These are phyloP conservation scores for Chironomus tentans DNA, from an alignment of 2,888 invertebrate species.

Conservation along the genomic window DNA sequence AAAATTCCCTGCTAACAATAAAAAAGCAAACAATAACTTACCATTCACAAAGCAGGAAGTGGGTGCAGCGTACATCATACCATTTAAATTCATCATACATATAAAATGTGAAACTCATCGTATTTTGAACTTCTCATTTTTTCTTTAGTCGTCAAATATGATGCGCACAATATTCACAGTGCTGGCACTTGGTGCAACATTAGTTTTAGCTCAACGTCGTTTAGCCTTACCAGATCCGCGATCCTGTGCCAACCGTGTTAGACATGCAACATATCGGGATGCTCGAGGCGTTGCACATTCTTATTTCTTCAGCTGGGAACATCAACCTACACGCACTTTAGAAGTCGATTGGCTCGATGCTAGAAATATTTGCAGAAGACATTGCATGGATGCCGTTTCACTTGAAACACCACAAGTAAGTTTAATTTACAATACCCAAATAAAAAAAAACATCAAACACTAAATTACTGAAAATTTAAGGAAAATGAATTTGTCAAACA, in stretches of 20 bases:
- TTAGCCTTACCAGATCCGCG: constrained; percentile 80
- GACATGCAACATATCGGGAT: constrained; percentile 80
- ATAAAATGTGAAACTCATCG: neutral
- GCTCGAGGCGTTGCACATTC: constrained; percentile 80
- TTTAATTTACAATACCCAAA: neutral
- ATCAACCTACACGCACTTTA: constrained; percentile 66
- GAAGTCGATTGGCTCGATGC: constrained; percentile 89
- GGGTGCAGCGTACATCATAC: neutral
- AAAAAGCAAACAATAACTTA: neutral
- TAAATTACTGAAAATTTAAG: constrained; percentile 32
- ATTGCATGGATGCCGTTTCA: constrained; percentile 90
- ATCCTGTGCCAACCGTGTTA: constrained; percentile 80
- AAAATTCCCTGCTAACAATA: neutral
- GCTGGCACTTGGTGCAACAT: constrained; percentile 55
- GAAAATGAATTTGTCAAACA: constrained; percentile 87
- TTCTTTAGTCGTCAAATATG: constrained; percentile 30
- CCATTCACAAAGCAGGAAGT: neutral
- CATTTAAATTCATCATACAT: neutral
- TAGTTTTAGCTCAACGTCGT: constrained; percentile 69
- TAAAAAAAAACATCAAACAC: too few relatives aligned
- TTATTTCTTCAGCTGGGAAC: constrained; percentile 92
- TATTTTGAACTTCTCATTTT: neutral
- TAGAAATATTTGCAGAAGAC: constrained; percentile 81
- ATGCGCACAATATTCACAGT: constrained; percentile 39
- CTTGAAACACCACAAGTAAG: constrained; percentile 73